Percentiles rank a stretch among this genome's conserved stretches.
These are phyloP conservation scores for Synchiropus splendidus DNA, from an alignment of 2,113 vertebrate species.

Conservation along the genomic window DNA sequence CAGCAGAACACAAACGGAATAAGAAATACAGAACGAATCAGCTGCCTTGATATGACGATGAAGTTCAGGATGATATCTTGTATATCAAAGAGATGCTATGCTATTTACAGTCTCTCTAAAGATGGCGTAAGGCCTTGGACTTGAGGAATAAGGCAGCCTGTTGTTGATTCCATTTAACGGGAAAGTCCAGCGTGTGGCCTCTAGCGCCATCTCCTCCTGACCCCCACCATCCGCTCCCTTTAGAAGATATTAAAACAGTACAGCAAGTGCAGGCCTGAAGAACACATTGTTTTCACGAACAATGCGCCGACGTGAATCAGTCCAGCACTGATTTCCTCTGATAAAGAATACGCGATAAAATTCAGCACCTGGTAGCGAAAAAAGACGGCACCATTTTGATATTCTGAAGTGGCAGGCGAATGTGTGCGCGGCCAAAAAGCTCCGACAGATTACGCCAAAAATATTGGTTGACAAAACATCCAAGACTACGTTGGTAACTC, in stretches of 20 bases:
- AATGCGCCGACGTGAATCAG: constrained; percentile 56
- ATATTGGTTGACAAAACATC: too few species aligned
- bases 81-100: constrained; percentile 47
- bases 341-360: constrained; percentile 65
- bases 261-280: constrained; percentile 62
- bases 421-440: constrained; percentile 47
- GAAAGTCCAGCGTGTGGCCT: constrained; percentile 50
- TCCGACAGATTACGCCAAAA: too few species aligned
- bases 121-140: constrained; percentile 63
- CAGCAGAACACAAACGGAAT: constrained; percentile 37
- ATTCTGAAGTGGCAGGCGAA: constrained; percentile 62
- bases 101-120: constrained; percentile 59
- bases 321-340: constrained; percentile 56
- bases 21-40: constrained; percentile 54
- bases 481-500: too few species aligned
- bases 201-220: constrained; percentile 43
- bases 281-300: constrained; percentile 51
- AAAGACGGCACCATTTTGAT: constrained; percentile 46
- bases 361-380: constrained; percentile 70
- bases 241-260: constrained; percentile 65
- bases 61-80: constrained; percentile 60
- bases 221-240: constrained; percentile 49
- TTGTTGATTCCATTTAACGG: constrained; percentile 57
- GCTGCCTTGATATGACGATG: constrained; percentile 58
- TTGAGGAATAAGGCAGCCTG: constrained; percentile 68